Conservation (phyloP, 2,888 invertebrate genomes). For the Shargacucullia verbasci region DNA sequence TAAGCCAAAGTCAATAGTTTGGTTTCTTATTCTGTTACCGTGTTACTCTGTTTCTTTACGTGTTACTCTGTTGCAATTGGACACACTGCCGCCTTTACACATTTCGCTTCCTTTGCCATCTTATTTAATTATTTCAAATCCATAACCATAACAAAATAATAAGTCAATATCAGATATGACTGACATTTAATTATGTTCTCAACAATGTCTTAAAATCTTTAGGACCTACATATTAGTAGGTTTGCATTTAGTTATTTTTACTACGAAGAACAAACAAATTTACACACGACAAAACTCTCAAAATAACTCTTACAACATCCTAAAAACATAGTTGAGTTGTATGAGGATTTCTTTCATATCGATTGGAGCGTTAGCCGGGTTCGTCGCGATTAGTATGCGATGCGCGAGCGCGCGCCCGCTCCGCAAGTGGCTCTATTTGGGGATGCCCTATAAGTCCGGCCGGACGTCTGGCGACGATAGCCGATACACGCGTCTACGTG, state of each 20-base stretch:
- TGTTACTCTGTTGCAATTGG: no score
- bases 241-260: constrained; percentile 19
- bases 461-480: constrained; percentile 76
- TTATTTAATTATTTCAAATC: background rate
- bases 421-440: constrained; percentile 80
- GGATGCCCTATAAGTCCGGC: constrained; percentile 67
- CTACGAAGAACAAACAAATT: constrained; percentile 2
- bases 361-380: constrained; percentile 60
- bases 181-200: no score
- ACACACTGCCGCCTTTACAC: background rate
- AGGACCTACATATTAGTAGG: no score
- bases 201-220: background rate
- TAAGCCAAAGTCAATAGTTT: no score
- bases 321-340: constrained; percentile 70
- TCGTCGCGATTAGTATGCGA: constrained; percentile 67
- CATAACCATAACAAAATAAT: no score
- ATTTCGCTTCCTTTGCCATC: background rate
- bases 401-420: constrained; percentile 62
- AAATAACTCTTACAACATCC: constrained; percentile 52
- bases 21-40: no score
- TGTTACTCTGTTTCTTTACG: no score
- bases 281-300: constrained; percentile 21
- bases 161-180: no score
- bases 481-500: constrained; percentile 66
- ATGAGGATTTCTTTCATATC: constrained; percentile 71